Conservation (phyloP, 1,140 invertebrate genomes). For the Vollenhovia emeryi region DNA sequence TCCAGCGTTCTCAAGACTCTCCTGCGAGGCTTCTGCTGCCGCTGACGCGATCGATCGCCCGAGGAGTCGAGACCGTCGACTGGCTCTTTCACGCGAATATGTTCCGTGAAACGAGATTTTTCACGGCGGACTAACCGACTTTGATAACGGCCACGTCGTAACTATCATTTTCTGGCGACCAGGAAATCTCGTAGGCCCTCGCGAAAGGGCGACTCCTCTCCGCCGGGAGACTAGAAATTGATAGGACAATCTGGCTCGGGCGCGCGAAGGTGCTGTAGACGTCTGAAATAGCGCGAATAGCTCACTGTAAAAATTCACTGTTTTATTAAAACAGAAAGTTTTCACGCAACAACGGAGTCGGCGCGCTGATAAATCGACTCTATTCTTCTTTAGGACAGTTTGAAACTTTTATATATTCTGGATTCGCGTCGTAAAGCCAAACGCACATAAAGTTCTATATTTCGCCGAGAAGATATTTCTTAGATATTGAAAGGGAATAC, state of each 20-base stretch:
- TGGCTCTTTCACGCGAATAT: not conserved
- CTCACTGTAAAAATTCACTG: not conserved
- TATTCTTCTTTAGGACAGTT: not conserved
- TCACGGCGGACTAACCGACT: not conserved
- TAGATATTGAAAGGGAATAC: not conserved
- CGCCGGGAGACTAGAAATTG: not conserved
- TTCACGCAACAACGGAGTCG: not conserved
- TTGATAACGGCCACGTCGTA: conserved; percentile 31
- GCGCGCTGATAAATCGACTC: not conserved
- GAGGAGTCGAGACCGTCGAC: not conserved
- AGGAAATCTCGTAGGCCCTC: conserved; percentile 30
- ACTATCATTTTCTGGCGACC: conserved; percentile 17
- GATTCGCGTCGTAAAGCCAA: not conserved
- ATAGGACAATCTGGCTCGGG: conserved; percentile 1
- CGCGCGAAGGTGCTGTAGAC: not conserved
- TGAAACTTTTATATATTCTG: not conserved
- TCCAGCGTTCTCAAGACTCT: not conserved
- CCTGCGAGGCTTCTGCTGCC: not conserved
- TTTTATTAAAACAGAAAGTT: not conserved
- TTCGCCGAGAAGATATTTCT: not conserved
- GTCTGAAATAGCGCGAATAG: not conserved
- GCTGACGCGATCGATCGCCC: not conserved
- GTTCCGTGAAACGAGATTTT: conserved; percentile 31
- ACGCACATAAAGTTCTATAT: not conserved
- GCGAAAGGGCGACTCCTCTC: not conserved